Evolutionary conservation across 2,113 vertebrate species (phyloP).

Genomic region (Myanophis thanlyinensis): DNA sequence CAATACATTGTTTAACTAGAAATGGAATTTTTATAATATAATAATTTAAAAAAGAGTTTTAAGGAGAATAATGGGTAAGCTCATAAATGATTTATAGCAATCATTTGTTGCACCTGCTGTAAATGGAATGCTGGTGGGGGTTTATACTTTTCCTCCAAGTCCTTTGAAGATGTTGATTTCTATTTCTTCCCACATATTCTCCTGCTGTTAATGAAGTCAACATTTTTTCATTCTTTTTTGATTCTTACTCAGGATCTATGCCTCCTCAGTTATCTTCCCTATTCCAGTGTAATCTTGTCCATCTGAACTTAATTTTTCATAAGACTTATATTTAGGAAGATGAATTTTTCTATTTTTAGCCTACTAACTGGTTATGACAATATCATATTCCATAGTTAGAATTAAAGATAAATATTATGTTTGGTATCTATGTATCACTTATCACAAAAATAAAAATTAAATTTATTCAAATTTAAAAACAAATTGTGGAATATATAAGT

Average conservation of each 20-base stretch:
- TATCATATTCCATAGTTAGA: not conserved
- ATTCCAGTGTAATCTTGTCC: not conserved
- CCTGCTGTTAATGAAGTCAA: not conserved
- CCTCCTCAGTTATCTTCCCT: not conserved
- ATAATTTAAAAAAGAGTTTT: no score
- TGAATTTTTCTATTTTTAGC: not conserved
- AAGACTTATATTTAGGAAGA: not conserved
- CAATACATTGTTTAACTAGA: no score
- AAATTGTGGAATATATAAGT: not conserved
- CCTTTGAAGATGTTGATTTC: not conserved
- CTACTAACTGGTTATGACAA: not conserved
- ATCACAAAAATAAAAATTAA: not conserved
- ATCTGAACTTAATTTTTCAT: not conserved
- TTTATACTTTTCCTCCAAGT: not conserved
- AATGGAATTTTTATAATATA: no score
- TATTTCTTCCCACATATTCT: not conserved
- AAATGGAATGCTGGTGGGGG: not conserved
- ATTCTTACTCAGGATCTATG: not conserved
- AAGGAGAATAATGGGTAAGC: not conserved
- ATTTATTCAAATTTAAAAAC: not conserved
- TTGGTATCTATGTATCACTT: conserved; percentile 15
- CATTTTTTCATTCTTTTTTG: not conserved
- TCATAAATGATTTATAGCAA: not conserved
- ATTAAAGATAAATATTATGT: fast-evolving
- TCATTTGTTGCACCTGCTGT: not conserved